Base-by-base conservation (phyloP, 2,888 invertebrate genomes). In the Oxystoma pomonae region DNA sequence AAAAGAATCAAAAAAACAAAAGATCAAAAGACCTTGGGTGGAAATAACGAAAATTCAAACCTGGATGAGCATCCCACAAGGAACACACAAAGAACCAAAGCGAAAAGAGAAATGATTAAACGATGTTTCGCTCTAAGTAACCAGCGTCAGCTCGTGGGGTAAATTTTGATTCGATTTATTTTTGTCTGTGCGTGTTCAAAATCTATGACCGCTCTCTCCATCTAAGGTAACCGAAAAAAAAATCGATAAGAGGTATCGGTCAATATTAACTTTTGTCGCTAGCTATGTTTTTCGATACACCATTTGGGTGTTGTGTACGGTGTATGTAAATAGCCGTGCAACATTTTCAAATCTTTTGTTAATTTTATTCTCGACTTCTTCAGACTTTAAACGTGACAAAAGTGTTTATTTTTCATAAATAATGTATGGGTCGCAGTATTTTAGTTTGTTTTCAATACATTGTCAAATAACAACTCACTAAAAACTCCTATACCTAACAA, bases 191-290 rank as follows among this genome's bases (percentile, higher is more conserved):
- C n/a, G n/a, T n/a, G n/a, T n/a, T n/a, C n/a, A n/a, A n/a, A n/a
- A n/a, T n/a, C n/a, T n/a, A n/a, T n/a, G n/a, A n/a, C n/a, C n/a
- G n/a, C n/a, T n/a, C n/a, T n/a, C n/a, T n/a, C n/a, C n/a, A n/a
- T n/a, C 35, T 35, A 35, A 35, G 53, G 53, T 5, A 16, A 53
- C 17, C 19, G n/a, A 53, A 17, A 53, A 17, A 53, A 7, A 53
- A 16, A 19, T 5, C 5, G 53, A 9, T 53, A 53, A 35, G 68
- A 67, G 65, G 68, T 66, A 65, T 67, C 55, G 65, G 68, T 67
- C 64, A 72, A 72, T 72, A 72, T 72, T 72, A 69, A 72, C 72
- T 62, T 62, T 70, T n/a, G 5, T 19, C 53, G 5, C 53, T 53
- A 53, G 53, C 7, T 19, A 19, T 53, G 16, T 16, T 53, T 17